Percentiles rank a stretch among this genome's conserved stretches.
Conservation (phyloP, 1,140 invertebrate species). For the Scaptomyza hsui region DNA sequence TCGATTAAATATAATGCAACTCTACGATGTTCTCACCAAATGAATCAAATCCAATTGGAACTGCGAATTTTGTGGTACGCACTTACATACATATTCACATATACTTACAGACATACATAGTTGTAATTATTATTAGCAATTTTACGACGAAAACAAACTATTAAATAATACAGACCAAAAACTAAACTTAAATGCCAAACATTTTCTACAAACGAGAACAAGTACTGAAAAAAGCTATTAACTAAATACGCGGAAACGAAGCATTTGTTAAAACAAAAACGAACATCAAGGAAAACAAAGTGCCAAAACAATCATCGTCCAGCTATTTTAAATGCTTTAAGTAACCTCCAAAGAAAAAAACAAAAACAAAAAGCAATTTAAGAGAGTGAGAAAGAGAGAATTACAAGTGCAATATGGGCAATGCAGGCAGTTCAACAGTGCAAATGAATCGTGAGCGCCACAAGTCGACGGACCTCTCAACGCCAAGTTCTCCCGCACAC, state of each 20-base stretch:
- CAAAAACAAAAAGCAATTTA: slow-evolving; percentile 1
- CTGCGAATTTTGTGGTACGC: slow-evolving; percentile 38
- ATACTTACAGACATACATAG: slow-evolving; percentile 46
- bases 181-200: slow-evolving; percentile 54
- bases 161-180: slow-evolving; percentile 65
- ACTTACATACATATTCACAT: slow-evolving; percentile 26
- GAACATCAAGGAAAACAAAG: slow-evolving; percentile 49
- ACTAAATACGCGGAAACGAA: slow-evolving; percentile 41
- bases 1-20: slow-evolving; percentile 28
- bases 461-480: slow-evolving; percentile 79
- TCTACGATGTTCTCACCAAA: slow-evolving; percentile 32
- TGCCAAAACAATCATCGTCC: slow-evolving; percentile 57
- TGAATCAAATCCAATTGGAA: slow-evolving; percentile 47
- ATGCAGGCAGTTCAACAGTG: slow-evolving; percentile 76
- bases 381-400: slow-evolving; percentile 24
- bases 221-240: slow-evolving; percentile 12
- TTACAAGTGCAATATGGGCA: slow-evolving; percentile 69
- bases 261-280: slow-evolving; percentile 25
- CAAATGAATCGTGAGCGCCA: slow-evolving; percentile 82
- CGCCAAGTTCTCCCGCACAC: slow-evolving; percentile 77
- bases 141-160: slow-evolving; percentile 72
- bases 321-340: slow-evolving; percentile 48
- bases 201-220: slow-evolving; percentile 25
- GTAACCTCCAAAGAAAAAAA: slow-evolving; percentile 42
- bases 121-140: slow-evolving; percentile 76